Evolutionary conservation across 2,888 invertebrate genomes (phyloP), one percentile per base, ranked within the genome.

Genomic region (Malachius bipustulatus): DNA sequence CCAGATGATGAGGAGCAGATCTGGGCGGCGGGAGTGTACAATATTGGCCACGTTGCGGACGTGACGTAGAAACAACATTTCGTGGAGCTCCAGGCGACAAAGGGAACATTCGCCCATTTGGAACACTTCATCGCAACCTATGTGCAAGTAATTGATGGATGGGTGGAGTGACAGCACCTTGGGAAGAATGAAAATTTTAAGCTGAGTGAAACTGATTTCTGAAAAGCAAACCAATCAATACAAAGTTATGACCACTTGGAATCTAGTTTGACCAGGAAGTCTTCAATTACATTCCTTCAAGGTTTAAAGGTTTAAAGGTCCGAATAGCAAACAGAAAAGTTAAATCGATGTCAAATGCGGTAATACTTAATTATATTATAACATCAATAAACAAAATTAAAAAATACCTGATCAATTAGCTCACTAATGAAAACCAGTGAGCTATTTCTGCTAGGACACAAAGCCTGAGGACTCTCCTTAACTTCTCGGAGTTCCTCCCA

Each of bases 61-160:
- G 53, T 80, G 79, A 16, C 66, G 63, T 10, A 77, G 55, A 52
- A 77, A 78, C n/a, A 78, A 50, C 32, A 67, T 67, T 46, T 75
- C 70, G 26, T 66, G 60, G 3, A 64, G 50, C 47, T 63, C 64
- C 10, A 60, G 46, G 2, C 73, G 65, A 46, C 81, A 81, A 3
- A 69, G 50, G 10, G 70, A 61, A 49, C 81, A 81, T 48, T 74
- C 70, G 1, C 77, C 77, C 66, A 81, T 70, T 48, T 78, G 77
- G 54, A 68, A 76, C 6, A 81, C 80, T 59, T 81, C 81, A 55
- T 81, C 81, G 51, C 78, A 77, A 30, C 82, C 82, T 38, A 82
- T 77, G 56, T 82, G 82, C 14, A 82, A 61, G 48, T 71, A 72
- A 14, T 66, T 55, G 12, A 51, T 45, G 15, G 50, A 50, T 1